Conservation (phyloP, 2,113 vertebrate species). For the Tenebrosternarchus preto region DNA sequence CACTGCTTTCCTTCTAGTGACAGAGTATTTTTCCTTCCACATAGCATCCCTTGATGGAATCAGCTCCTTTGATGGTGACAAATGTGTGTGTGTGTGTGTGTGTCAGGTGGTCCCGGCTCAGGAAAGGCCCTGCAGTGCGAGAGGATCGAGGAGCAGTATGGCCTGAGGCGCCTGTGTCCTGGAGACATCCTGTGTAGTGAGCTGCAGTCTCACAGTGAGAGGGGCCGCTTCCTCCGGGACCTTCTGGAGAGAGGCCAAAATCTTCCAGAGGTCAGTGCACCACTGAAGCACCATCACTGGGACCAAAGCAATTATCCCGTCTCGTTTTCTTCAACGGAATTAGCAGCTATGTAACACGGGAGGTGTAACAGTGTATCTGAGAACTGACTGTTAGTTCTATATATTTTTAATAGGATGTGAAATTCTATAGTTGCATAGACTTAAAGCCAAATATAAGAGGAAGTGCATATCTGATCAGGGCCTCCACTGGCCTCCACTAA, state of each 20-base stretch:
- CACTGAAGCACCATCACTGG: neutral
- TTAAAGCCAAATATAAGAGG: neutral
- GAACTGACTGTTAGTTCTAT: neutral
- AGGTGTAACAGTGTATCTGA: neutral
- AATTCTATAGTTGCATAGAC: too few species aligned
- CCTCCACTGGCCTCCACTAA: neutral
- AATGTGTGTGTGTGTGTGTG: neutral
- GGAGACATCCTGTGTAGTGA: constrained; percentile 80
- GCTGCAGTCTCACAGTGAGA: constrained; percentile 76
- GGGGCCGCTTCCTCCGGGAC: constrained; percentile 82
- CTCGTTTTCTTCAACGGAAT: neutral
- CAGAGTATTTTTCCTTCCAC: too few species aligned
- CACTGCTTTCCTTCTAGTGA: neutral
- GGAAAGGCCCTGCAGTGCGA: constrained; percentile 87
- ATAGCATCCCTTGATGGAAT: too few species aligned
- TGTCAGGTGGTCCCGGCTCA: constrained; percentile 87
- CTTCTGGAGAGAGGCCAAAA: constrained; percentile 79
- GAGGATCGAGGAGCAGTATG: constrained; percentile 82
- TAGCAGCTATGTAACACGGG: neutral
- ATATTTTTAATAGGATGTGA: neutral
- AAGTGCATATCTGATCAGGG: neutral
- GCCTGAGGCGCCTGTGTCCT: constrained; percentile 76
- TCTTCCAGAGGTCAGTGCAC: constrained; percentile 78
- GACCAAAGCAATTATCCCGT: neutral
- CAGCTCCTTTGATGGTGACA: neutral